phyloP scores from a whole-genome alignment of 2,888 invertebrate species.

The Leistus spinibarbis region DNA sequence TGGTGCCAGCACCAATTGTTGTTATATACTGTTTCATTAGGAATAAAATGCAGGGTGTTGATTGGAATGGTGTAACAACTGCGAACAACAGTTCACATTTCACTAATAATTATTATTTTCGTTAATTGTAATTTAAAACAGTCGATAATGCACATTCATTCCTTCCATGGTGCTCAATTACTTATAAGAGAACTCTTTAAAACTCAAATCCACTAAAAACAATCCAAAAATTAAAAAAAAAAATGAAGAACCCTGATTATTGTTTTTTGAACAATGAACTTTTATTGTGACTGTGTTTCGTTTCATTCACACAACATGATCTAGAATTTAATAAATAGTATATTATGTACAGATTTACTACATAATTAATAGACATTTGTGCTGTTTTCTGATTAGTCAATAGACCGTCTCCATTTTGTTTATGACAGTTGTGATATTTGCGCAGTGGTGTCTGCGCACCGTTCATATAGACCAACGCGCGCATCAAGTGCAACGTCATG shows the following conservation, averaged over 20 bases:
- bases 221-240: neutral
- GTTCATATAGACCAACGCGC: neutral
- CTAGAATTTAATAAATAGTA: neutral
- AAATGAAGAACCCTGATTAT: conserved; percentile 22
- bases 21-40: neutral
- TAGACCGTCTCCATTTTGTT: neutral
- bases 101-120: neutral
- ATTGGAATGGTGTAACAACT: conserved; percentile 22
- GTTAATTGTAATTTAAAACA: conserved; percentile 16
- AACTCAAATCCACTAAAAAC: conserved; percentile 20
- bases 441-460: neutral
- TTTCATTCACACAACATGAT: neutral
- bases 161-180: conserved; percentile 74
- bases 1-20: too few species aligned
- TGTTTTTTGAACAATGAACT: conserved; percentile 16
- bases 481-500: neutral
- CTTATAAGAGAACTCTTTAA: conserved; percentile 41
- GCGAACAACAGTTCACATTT: conserved; percentile 38
- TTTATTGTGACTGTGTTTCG: neutral
- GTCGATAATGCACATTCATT: conserved; percentile 60
- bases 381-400: neutral
- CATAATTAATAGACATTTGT: neutral
- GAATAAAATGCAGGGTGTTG: neutral
- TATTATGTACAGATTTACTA: neutral
- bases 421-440: neutral